Conservation (phyloP, 92 coral and sea anemone species). For the Palythoa heliodiscus region DNA sequence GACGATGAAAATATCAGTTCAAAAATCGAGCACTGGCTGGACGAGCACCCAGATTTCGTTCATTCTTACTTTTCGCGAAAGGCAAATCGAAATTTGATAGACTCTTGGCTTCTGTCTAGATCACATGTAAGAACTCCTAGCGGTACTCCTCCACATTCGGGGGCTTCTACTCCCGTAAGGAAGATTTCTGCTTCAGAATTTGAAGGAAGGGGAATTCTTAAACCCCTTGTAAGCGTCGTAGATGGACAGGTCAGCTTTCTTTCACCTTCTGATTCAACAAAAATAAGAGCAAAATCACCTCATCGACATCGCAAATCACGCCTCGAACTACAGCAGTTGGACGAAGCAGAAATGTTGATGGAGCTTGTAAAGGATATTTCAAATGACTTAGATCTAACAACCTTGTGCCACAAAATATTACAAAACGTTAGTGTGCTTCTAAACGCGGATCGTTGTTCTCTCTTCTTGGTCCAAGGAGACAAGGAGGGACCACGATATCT, state of each 20-base stretch:
- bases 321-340: conserved; percentile 94
- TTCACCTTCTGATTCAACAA: conserved; percentile 81
- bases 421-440: conserved; percentile 98
- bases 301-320: conserved; percentile 93
- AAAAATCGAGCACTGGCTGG: conserved; percentile 90
- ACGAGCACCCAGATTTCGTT: conserved; percentile 99
- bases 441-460: conserved; percentile 98
- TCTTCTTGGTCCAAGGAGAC: conserved; percentile 96
- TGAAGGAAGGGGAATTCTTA: conserved; percentile 95
- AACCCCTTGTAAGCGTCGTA: conserved; percentile 93
- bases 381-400: conserved; percentile 93
- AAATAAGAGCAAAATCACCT: conserved; percentile 75
- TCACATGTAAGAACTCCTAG: conserved; percentile 88
- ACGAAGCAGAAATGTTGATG: conserved; percentile 95
- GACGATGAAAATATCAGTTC: conserved; percentile 82
- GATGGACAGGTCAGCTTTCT: conserved; percentile 98
- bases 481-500: conserved; percentile 93
- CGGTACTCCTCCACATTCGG: conserved; percentile 99
- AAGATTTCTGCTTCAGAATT: conserved; percentile 99
- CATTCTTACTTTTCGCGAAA: conserved; percentile 98
- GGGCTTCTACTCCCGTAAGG: conserved; percentile 96
- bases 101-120: conserved; percentile 92
- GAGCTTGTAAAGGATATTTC: conserved; percentile 99
- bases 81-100: conserved; percentile 90
- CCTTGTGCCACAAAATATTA: conserved; percentile 96